A percentile compares a stretch with the other conserved stretches of the same genome.
phyloP scores from a whole-genome alignment of 2,888 invertebrate species.

The Fragum fragum region DNA sequence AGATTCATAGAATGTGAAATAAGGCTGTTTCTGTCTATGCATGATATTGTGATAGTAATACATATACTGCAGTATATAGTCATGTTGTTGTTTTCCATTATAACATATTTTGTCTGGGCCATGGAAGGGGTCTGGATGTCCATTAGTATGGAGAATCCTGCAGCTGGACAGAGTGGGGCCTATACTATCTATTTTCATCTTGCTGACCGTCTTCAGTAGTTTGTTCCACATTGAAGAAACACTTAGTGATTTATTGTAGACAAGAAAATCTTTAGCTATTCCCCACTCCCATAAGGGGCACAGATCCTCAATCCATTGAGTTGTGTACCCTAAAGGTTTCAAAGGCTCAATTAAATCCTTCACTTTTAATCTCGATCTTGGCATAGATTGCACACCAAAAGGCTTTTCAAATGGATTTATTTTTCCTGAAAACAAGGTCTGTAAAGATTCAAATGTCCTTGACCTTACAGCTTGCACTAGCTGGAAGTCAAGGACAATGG shows the following conservation, averaged over 20 bases:
- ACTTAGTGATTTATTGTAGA: slow-evolving; percentile 64
- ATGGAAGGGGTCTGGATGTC: slow-evolving; percentile 76
- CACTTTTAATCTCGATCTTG: slow-evolving; percentile 67
- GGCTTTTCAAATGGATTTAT: slow-evolving; percentile 73
- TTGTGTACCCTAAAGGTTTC: slow-evolving; percentile 69
- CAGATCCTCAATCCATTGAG: slow-evolving; percentile 80
- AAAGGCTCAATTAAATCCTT: slow-evolving; percentile 67
- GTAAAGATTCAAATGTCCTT: slow-evolving; percentile 79
- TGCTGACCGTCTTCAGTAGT: slow-evolving; percentile 61
- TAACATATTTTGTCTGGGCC: slow-evolving; percentile 77
- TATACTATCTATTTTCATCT: slow-evolving; percentile 71
- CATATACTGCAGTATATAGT: slow-evolving; percentile 77
- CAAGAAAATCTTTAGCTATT: slow-evolving; percentile 77
- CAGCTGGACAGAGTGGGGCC: slow-evolving; percentile 76
- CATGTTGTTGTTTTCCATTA: slow-evolving; percentile 77
- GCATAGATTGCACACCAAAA: slow-evolving; percentile 74
- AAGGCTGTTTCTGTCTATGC: slow-evolving; percentile 54
- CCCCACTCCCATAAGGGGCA: slow-evolving; percentile 82
- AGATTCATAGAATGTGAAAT: slow-evolving; percentile 71
- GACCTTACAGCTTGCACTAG: slow-evolving; percentile 78
- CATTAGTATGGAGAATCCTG: slow-evolving; percentile 69
- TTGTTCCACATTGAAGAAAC: slow-evolving; percentile 65
- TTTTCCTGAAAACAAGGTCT: slow-evolving; percentile 76
- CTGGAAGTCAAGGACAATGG: slow-evolving; percentile 76
- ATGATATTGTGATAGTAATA: slow-evolving; percentile 64